phyloP scores from a whole-genome alignment of 2,113 vertebrate genomes.

The Abramis brama region DNA sequence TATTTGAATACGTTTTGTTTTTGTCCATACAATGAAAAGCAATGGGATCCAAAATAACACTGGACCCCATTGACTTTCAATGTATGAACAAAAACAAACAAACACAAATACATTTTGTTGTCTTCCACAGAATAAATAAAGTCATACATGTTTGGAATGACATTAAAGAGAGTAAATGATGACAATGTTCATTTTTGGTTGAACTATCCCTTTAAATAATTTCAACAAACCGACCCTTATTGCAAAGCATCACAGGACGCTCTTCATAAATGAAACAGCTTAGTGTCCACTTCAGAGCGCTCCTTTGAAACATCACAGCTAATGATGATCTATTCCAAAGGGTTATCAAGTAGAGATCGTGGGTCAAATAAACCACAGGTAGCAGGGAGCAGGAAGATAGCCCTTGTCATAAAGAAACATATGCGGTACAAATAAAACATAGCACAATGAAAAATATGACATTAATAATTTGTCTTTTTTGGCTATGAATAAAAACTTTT shows the following conservation, averaged over 20 bases:
- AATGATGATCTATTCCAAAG: not conserved
- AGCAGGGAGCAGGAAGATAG: conserved; percentile 56
- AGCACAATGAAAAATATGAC: conserved; percentile 44
- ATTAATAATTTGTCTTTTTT: conserved; percentile 28
- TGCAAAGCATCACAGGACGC: not conserved
- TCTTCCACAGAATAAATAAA: not conserved
- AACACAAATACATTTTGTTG: not conserved
- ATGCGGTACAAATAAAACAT: conserved; percentile 19
- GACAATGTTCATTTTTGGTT: not conserved
- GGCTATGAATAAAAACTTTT: conserved; percentile 50
- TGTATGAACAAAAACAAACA: not conserved
- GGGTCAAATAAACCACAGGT: conserved; percentile 43
- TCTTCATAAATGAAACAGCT: conserved; percentile 52
- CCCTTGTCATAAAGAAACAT: conserved; percentile 58
- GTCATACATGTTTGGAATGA: not conserved
- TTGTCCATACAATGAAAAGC: not conserved
- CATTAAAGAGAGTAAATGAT: not conserved
- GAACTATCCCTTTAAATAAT: not conserved
- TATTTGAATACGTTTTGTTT: not conserved
- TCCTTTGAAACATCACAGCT: not conserved
- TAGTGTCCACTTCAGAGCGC: conserved; percentile 48
- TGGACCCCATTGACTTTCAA: not conserved
- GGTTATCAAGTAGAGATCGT: conserved; percentile 30
- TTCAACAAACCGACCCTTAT: not conserved
- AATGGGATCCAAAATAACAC: too few species aligned